Evolutionary conservation across 2,797 vertebrate genomes (phyloP).

Genomic region (Avahi laniger): DNA sequence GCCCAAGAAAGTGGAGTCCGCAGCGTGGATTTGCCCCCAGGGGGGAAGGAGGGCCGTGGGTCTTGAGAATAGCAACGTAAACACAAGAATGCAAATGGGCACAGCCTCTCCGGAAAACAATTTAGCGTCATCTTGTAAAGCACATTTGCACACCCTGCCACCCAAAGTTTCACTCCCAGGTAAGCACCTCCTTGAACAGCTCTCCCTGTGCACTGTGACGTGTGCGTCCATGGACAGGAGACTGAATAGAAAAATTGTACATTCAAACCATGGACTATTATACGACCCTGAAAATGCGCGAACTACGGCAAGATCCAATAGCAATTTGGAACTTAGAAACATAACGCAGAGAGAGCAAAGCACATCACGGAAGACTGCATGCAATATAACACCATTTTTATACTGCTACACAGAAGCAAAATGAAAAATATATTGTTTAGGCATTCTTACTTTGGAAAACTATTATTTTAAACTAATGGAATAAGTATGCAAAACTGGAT

Average conservation of each 20-base stretch:
- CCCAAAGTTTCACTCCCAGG: background rate
- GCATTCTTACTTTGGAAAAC: background rate
- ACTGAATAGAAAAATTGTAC: accelerated
- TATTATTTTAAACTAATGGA: background rate
- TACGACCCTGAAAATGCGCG: background rate
- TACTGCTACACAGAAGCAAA: background rate
- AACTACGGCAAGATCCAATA: background rate
- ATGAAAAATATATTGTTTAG: background rate
- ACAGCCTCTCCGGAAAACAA: background rate
- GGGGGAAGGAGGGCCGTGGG: background rate
- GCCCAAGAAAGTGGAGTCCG: background rate
- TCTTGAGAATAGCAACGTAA: background rate
- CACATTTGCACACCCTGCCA: background rate
- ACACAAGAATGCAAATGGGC: background rate
- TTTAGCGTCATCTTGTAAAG: background rate
- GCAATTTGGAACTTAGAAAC: background rate
- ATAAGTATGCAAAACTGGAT: background rate
- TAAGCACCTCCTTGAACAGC: background rate
- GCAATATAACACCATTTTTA: background rate
- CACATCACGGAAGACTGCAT: background rate
- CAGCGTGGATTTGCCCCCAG: background rate
- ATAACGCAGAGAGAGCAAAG: background rate
- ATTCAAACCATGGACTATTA: background rate
- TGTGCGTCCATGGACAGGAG: accelerated
- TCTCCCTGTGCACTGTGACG: background rate